Evolutionary conservation across 2,113 vertebrate genomes (phyloP).

Genomic region (Sylvietta virens): DNA sequence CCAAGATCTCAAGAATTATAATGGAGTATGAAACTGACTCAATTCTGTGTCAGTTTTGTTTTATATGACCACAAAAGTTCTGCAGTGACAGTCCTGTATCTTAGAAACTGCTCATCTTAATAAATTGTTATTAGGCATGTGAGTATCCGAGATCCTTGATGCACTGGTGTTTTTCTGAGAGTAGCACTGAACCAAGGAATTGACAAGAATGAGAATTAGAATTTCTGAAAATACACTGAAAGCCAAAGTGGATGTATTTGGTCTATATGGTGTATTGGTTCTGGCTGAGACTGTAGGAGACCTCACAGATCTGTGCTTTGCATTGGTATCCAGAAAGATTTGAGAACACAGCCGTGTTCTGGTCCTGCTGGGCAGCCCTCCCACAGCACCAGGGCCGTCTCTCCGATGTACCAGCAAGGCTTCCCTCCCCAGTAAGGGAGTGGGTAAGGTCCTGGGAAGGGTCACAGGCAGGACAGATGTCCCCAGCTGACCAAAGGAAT

Average conservation of each 20-base stretch:
- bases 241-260: background rate
- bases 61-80: background rate
- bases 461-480: background rate
- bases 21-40: background rate
- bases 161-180: background rate
- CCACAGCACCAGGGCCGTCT: too few relatives aligned
- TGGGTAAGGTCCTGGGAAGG: background rate
- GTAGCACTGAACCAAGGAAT: background rate
- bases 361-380: background rate
- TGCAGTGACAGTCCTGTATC: background rate
- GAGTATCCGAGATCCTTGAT: background rate
- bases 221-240: background rate
- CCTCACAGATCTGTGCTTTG: background rate
- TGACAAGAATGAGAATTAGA: background rate
- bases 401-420: background rate
- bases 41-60: background rate
- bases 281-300: background rate
- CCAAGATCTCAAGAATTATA: background rate
- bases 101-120: background rate
- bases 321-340: background rate
- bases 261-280: background rate
- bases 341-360: background rate
- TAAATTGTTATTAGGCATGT: background rate
- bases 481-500: background rate
- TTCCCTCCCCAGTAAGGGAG: background rate